Conservation (phyloP, 2,113 vertebrate species). For the Cryptotis parvus region DNA sequence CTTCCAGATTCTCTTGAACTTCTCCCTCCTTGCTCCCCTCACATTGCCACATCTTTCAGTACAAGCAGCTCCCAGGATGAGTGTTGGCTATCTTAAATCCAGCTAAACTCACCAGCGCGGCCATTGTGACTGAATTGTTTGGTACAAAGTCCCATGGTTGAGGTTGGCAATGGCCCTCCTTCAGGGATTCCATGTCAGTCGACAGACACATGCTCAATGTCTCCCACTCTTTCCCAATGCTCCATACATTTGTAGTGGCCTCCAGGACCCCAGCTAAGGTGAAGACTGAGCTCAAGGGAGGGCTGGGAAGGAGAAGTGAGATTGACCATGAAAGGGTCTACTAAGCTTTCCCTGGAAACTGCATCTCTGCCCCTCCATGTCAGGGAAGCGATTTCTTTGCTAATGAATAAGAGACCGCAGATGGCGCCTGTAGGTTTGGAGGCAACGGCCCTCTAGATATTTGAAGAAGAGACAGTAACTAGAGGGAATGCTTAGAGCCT, state of each 20-base stretch:
- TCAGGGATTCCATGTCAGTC: neutral
- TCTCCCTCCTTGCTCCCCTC: neutral
- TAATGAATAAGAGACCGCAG: neutral
- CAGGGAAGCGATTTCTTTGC: neutral
- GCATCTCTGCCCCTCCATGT: neutral
- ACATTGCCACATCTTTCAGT: neutral
- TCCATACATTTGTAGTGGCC: neutral
- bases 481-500: neutral
- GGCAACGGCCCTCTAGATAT: neutral
- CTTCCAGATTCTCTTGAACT: neutral
- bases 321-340: too few species aligned
- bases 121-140: neutral
- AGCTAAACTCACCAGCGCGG: too few species aligned
- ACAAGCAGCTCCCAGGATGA: neutral
- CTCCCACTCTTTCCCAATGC: neutral
- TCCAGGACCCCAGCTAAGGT: neutral
- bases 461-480: neutral
- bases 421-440: neutral
- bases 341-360: too few species aligned
- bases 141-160: neutral
- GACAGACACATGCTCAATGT: neutral
- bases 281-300: neutral
- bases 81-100: neutral
- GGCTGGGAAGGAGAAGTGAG: too few species aligned
- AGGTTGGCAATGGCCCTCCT: neutral